Evolutionary conservation across 1,140 invertebrate genomes (phyloP).

Genomic region (Drosophila varians): DNA sequence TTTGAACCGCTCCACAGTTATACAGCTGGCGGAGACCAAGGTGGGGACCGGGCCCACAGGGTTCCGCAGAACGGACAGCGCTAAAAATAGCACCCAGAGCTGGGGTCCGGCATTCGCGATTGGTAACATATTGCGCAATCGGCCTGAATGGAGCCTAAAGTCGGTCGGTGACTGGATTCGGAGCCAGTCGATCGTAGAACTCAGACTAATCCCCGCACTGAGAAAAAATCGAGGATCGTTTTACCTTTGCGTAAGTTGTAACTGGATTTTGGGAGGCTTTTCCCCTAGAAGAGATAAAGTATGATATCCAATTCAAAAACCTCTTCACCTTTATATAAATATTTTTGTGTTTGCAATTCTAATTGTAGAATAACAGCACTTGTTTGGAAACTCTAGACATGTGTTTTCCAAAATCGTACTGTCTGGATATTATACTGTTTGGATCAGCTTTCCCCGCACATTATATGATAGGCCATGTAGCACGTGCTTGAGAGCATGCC

Average conservation of each 20-base stretch:
- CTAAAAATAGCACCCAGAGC: conserved; percentile 66
- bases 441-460: conserved; percentile 24
- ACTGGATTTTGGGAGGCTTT: background rate
- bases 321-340: background rate
- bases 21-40: conserved; percentile 14
- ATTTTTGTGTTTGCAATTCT: conserved; percentile 5
- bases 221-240: conserved; percentile 3
- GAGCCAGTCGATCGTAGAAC: conserved; percentile 16
- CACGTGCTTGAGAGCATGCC: conserved; percentile 26
- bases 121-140: conserved; percentile 65
- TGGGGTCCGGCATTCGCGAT: conserved; percentile 14
- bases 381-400: conserved; percentile 31
- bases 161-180: conserved; percentile 38
- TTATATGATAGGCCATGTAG: conserved; percentile 7
- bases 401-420: conserved; percentile 11
- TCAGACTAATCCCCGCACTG: conserved; percentile 4
- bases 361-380: background rate
- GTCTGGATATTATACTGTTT: conserved; percentile 9
- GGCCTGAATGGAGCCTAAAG: conserved; percentile 44
- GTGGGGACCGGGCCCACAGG: conserved; percentile 33
- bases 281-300: background rate
- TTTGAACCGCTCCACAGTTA: conserved; percentile 29
- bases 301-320: background rate
- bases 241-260: background rate
- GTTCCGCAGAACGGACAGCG: conserved; percentile 32